phyloP scores from a whole-genome alignment of 2,113 vertebrate genomes.

The Cnemophilus loriae region DNA sequence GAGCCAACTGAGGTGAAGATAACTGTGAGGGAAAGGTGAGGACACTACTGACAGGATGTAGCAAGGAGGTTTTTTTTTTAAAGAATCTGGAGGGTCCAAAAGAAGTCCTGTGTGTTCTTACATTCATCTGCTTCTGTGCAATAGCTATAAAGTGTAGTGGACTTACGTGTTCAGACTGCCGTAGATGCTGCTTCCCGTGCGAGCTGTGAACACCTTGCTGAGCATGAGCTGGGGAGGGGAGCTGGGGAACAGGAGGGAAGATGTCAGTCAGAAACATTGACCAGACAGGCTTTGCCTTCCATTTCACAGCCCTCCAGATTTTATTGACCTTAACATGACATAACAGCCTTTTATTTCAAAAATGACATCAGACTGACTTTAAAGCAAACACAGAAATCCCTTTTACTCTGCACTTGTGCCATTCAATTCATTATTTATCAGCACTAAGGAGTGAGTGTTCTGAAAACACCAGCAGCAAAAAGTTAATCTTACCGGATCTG shows the following conservation, averaged over 20 bases:
- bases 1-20: not conserved
- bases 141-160: not conserved
- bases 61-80: not conserved
- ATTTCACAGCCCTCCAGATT: not conserved
- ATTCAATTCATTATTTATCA: not conserved
- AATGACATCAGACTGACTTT: not conserved
- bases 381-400: not conserved
- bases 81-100: not conserved
- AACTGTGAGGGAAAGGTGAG: not conserved
- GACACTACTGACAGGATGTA: not conserved
- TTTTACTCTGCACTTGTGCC: not conserved
- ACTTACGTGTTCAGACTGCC: conserved; percentile 98
- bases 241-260: conserved; percentile 66
- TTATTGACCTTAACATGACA: not conserved
- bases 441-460: not conserved
- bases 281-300: not conserved
- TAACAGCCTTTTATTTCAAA: not conserved
- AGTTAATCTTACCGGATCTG: conserved; percentile 86
- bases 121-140: not conserved
- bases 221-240: conserved; percentile 97
- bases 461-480: not conserved
- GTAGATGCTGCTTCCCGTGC: conserved; percentile 92
- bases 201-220: conserved; percentile 97
- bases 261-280: not conserved
- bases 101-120: not conserved